Evolutionary conservation across 2,797 vertebrate genomes (phyloP), one percentile per base, ranked within the genome.

Genomic region (Dendrocincla tyrannina): DNA sequence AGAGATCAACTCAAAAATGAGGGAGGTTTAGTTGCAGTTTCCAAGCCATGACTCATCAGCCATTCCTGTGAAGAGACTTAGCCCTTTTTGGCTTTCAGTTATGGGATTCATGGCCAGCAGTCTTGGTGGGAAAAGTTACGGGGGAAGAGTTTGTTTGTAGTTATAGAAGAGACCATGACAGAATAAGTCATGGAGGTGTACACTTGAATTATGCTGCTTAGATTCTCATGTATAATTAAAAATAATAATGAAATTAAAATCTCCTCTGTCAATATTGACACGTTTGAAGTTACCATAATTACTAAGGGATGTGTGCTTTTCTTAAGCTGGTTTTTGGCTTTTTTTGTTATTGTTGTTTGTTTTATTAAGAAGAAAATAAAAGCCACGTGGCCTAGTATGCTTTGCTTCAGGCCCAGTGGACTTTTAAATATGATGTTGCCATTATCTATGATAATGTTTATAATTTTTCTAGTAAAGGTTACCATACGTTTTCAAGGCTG

Each of bases 361-460:
- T 17, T 50, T 50, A 27, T 50, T 27, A 6, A 15, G 2, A n/a
- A 68, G 9, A 3, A 53, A 33, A 32, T n/a, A 22, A 39, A 66
- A 32, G 2, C 5, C 44, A 53, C 35, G 20, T 27, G 6, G 6
- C 7, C 5, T 32, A 11, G 2, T 33, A 19, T 17, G 1, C 37
- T 73, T 74, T 23, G 4, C 20, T 60, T 28, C 47, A 77, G 13
- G 2, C 4, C 5, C 17, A 8, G 7, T 28, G 35, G 7, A 23
- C 27, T 62, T 44, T 24, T 9, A 20, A 64, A 30, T n/a, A 37
- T 32, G 24, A 8, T 42, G 27, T 39, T 58, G 9, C 8, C 18
- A 5, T 19, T 50, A 13, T 67, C 13, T 16, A 47, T 72, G 5
- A 19, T 25, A n/a, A 19, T 4, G 12, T 72, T 76, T 33, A 59